A percentile compares a stretch with the other conserved stretches of the same genome.
These are phyloP conservation scores for Thecocarcelia acutangulata DNA, from an alignment of 2,888 invertebrate species.

Conservation along the genomic window DNA sequence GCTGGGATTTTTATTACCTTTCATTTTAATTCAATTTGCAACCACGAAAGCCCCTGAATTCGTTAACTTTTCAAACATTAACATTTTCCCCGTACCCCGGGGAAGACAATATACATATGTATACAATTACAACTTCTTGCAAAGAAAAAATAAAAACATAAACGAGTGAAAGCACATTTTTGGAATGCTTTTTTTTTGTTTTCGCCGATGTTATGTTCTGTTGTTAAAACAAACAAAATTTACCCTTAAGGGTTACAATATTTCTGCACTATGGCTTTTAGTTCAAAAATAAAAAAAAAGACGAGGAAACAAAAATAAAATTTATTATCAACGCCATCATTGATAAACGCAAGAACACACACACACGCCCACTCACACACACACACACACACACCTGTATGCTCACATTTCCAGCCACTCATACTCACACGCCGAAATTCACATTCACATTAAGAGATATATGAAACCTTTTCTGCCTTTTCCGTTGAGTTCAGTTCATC, in stretches of 20 bases:
- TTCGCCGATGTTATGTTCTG: background rate
- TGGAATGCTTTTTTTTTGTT: constrained; percentile 12
- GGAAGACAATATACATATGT: background rate
- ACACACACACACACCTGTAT: background rate
- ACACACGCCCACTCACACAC: background rate
- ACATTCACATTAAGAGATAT: background rate
- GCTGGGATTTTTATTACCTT: constrained; percentile 39
- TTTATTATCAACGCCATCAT: background rate
- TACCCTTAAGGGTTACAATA: constrained; percentile 33
- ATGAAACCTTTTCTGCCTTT: background rate
- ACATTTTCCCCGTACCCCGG: constrained; percentile 4
- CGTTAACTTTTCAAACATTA: constrained; percentile 52
- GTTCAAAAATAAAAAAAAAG: background rate
- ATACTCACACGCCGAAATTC: background rate
- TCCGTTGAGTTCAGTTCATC: too few species aligned
- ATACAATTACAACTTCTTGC: constrained; percentile 15
- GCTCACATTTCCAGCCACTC: background rate
- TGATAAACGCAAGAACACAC: constrained; percentile 12
- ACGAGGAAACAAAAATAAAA: constrained; percentile 2
- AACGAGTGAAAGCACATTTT: background rate
- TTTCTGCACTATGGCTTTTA: background rate
- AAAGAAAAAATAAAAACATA: background rate
- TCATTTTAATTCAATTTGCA: constrained; percentile 33
- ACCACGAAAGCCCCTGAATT: constrained; percentile 25
- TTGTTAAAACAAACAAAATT: constrained; percentile 40